phyloP scores from a whole-genome alignment of 2,113 vertebrate species.

The Nymphicus hollandicus region DNA sequence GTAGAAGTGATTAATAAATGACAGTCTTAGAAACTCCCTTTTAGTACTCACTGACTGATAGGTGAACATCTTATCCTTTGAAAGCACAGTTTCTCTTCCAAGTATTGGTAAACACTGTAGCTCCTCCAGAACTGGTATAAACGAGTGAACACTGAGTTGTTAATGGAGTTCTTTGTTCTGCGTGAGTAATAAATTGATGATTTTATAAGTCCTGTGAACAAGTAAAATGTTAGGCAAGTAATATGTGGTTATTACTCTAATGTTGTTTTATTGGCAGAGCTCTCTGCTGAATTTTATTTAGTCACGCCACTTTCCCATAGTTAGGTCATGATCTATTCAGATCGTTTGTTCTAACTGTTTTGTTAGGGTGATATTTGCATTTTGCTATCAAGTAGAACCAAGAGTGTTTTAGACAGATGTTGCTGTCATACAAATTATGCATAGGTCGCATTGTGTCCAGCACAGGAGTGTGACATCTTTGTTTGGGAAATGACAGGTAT shows the following conservation, averaged over 20 bases:
- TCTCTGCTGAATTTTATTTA: not conserved
- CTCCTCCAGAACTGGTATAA: not conserved
- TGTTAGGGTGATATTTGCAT: not conserved
- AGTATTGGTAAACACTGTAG: not conserved
- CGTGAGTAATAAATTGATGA: not conserved
- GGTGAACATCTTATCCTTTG: not conserved
- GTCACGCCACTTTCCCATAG: fast-evolving
- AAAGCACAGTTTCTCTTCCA: not conserved
- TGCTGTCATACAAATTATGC: not conserved
- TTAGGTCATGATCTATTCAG: not conserved
- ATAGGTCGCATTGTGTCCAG: not conserved
- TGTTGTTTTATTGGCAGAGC: not conserved
- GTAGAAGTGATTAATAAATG: not conserved
- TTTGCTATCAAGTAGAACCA: not conserved
- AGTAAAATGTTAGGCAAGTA: not conserved
- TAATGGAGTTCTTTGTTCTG: not conserved
- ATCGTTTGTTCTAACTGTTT: not conserved
- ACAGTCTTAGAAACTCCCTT: not conserved
- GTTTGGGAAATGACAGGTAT: not conserved
- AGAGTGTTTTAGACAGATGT: not conserved
- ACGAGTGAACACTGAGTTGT: not conserved
- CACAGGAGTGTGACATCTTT: not conserved
- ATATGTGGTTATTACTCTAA: not conserved
- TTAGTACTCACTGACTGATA: not conserved
- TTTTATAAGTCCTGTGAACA: not conserved